Conservation (phyloP, 1,140 invertebrate genomes). For the Plutomurus gul region DNA sequence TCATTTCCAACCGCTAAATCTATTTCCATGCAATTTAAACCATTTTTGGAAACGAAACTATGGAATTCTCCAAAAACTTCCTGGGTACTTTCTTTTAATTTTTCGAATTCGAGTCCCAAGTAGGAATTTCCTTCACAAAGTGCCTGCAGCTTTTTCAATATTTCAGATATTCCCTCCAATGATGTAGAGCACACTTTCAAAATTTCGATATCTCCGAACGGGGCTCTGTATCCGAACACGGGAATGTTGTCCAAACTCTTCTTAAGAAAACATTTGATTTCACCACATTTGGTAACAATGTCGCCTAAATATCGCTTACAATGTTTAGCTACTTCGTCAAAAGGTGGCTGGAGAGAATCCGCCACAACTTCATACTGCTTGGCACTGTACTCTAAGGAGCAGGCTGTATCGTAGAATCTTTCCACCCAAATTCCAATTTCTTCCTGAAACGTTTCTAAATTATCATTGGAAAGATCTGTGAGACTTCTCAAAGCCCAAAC, state of each 20-base stretch:
- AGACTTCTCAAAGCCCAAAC: conserved; percentile 43
- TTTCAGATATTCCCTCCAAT: neutral
- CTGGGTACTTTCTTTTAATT: too few relatives aligned
- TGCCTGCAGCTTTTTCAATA: neutral
- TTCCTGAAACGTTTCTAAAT: neutral
- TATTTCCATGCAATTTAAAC: too few relatives aligned
- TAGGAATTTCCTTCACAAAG: neutral
- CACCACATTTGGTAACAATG: neutral
- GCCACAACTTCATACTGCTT: conserved; percentile 30
- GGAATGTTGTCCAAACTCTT: neutral
- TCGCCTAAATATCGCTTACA: neutral
- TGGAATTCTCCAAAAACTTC: neutral
- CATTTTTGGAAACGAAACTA: neutral
- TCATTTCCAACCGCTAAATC: too few relatives aligned
- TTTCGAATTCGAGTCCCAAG: neutral
- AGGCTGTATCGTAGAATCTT: conserved; percentile 13
- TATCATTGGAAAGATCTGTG: neutral
- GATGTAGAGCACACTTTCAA: neutral
- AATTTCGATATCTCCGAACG: neutral
- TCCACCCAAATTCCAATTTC: neutral
- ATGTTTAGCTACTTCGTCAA: neutral
- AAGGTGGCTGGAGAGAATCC: neutral
- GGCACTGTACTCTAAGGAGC: conserved; percentile 32
- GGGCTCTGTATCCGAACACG: neutral
- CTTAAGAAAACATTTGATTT: neutral